Evolutionary conservation across 2,888 invertebrate genomes (phyloP).

Genomic region (Sphinx pinastri): DNA sequence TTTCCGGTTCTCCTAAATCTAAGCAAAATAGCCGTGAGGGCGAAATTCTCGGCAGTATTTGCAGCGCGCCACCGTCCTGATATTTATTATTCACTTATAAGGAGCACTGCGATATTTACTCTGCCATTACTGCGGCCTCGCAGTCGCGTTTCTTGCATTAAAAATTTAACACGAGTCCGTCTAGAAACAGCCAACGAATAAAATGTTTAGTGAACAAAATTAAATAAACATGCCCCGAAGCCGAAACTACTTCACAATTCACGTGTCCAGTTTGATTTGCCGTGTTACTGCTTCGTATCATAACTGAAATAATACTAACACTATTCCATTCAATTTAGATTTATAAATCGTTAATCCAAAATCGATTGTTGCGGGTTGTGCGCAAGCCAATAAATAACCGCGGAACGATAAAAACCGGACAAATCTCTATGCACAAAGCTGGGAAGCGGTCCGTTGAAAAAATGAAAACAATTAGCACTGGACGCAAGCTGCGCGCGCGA

Average conservation of each 20-base stretch:
- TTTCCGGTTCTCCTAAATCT: constrained; percentile 26
- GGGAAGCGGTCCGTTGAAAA: constrained; percentile 47
- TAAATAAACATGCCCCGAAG: constrained; percentile 46
- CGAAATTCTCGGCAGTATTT: constrained; percentile 59
- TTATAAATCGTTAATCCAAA: constrained; percentile 41
- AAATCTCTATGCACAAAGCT: constrained; percentile 49
- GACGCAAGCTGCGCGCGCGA: constrained; percentile 46
- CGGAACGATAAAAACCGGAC: constrained; percentile 50
- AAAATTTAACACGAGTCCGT: constrained; percentile 68
- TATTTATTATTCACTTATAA: constrained; percentile 79
- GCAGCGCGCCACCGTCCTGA: constrained; percentile 58
- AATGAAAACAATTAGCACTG: constrained; percentile 65
- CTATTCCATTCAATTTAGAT: constrained; percentile 25
- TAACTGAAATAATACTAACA: constrained; percentile 4
- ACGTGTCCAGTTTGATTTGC: constrained; percentile 30
- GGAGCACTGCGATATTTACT: constrained; percentile 77
- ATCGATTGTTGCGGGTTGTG: constrained; percentile 44
- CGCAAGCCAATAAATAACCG: constrained; percentile 51
- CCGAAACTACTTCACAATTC: constrained; percentile 21
- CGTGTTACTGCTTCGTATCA: constrained; percentile 20
- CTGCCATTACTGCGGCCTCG: constrained; percentile 71
- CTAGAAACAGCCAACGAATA: constrained; percentile 49
- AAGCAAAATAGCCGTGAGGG: constrained; percentile 23
- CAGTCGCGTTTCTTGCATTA: constrained; percentile 74
- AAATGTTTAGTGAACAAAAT: constrained; percentile 53